Percentiles rank a stretch among this genome's conserved stretches.
Conservation (phyloP, 2,113 vertebrate genomes). For the Zootoca vivipara region DNA sequence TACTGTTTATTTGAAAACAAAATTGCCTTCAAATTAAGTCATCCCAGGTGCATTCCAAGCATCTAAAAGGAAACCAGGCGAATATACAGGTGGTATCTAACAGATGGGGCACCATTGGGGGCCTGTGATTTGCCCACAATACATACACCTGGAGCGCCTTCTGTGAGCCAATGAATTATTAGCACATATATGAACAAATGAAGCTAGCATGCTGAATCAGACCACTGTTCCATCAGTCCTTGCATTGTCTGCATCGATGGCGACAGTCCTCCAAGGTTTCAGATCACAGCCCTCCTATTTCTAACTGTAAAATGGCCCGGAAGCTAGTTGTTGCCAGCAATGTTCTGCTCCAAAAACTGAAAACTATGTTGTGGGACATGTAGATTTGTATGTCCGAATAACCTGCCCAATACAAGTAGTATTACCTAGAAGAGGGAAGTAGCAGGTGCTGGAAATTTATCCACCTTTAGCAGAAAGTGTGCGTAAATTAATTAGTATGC, state of each 20-base stretch:
- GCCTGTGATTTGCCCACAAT: background rate
- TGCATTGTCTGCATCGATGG: background rate
- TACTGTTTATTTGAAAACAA: constrained; percentile 35
- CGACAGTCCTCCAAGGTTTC: background rate
- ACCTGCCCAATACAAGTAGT: too few relatives aligned
- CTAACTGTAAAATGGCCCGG: background rate
- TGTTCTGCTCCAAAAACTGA: too few relatives aligned
- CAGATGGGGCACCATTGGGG: background rate
- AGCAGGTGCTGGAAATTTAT: background rate
- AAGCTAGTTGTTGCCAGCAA: background rate
- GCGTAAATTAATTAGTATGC: too few relatives aligned
- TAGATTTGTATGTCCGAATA: too few relatives aligned
- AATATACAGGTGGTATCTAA: background rate
- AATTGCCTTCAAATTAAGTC: constrained; percentile 33
- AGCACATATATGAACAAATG: background rate
- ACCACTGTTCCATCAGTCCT: background rate
- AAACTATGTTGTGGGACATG: background rate
- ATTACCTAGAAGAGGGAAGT: background rate
- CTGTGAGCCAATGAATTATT: background rate
- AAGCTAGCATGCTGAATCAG: background rate
- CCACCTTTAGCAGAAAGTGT: too few relatives aligned
- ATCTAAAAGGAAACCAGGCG: background rate
- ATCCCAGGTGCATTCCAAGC: constrained; percentile 37
- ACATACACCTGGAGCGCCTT: background rate
- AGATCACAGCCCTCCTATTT: background rate